Evolutionary conservation across 2,797 vertebrate species (phyloP), one percentile per base, ranked within the genome.

Genomic region (Paramormyrops hopkinsi): DNA sequence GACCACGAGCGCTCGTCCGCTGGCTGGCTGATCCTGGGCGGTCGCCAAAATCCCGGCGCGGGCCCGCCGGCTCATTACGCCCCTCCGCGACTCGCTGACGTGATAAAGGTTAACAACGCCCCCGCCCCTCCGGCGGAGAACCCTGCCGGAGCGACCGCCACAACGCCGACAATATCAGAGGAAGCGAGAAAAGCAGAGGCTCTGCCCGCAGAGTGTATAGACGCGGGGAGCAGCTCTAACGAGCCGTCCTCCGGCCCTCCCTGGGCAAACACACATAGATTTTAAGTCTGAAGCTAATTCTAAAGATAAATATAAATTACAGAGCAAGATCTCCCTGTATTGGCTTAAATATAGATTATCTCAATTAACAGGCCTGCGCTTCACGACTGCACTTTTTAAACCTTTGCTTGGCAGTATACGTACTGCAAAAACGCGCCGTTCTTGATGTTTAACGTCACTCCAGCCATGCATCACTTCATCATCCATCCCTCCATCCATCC

Each of bases 51-150:
- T 25, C 59, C 59, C 22, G 6, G 8, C 22, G 11, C 54, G 54
- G 19, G 19, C 2, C 54, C 54, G 54, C 6, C 19, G 53, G 4
- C 17, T 56, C 86, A 11, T 59, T 44, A 87, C 12, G 7, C 86
- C 37, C 17, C 9, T 41, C 29, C 19, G 59, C 19, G 19, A 87
- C 37, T 25, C 17, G n/a, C 37, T 65, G 17, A 44, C 9, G 86
- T 48, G 56, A 87, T 65, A 65, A 87, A 87, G 86, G 86, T 87
- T 87, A 87, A 87, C 37, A n/a, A 62, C 51, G 46, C 83, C 44
- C 83, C 54, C 37, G 22, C 54, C 86, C 86, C 2, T 17, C 33
- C 86, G 44, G 44, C 33, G 3, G 53, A 87, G 56, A 12, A 37
- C 29, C 59, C 53, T 19, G 51, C 44, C 84, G 12, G 85, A 86